Evolutionary conservation across 2,888 invertebrate species (phyloP).

Genomic region (Heteropelma amictum): DNA sequence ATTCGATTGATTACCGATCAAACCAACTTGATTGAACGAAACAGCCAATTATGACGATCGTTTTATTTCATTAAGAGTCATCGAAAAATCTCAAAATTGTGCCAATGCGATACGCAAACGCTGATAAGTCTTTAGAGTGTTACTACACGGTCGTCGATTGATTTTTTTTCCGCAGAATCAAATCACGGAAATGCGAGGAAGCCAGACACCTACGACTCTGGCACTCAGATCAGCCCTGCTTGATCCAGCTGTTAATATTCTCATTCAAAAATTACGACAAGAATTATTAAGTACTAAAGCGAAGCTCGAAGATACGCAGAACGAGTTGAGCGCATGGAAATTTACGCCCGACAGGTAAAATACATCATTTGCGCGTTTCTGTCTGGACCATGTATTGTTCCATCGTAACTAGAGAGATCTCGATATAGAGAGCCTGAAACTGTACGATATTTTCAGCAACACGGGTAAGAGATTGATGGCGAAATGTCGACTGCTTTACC

Average conservation of each 20-base stretch:
- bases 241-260: conserved; percentile 97
- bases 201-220: conserved; percentile 88
- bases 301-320: conserved; percentile 96
- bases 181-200: conserved; percentile 94
- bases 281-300: conserved; percentile 94
- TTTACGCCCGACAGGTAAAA: conserved; percentile 98
- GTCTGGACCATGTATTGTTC: too few species aligned
- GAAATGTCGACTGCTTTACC: conserved; percentile 94
- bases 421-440: neutral
- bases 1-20: neutral
- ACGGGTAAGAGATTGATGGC: conserved; percentile 99
- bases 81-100: too few species aligned
- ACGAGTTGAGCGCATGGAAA: conserved; percentile 98
- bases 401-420: neutral
- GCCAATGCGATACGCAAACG: too few species aligned
- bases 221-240: conserved; percentile 90
- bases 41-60: too few species aligned
- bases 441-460: conserved; percentile 88
- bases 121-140: too few species aligned
- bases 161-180: conserved; percentile 84
- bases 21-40: too few species aligned
- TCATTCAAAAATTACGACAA: conserved; percentile 93
- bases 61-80: neutral
- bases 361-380: too few species aligned
- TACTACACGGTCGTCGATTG: neutral